Percentiles rank a stretch among this genome's conserved stretches.
These are phyloP conservation scores for Channa maculata DNA, from an alignment of 2,113 vertebrate species.

Conservation along the genomic window DNA sequence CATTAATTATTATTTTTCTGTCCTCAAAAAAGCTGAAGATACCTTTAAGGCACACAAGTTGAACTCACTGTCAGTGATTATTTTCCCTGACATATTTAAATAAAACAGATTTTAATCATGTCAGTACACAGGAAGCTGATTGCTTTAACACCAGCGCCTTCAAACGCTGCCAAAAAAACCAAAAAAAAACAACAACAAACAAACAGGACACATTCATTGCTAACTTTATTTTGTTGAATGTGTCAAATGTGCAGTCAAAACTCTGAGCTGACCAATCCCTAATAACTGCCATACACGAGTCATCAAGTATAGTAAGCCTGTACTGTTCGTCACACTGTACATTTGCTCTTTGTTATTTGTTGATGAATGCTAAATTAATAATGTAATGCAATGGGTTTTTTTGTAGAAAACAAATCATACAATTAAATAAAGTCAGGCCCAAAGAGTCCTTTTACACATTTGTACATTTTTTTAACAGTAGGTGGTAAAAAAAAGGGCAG, in stretches of 20 bases:
- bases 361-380: background rate
- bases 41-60: slow-evolving; percentile 86
- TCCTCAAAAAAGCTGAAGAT: slow-evolving; percentile 83
- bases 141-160: slow-evolving; percentile 92
- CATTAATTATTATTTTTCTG: slow-evolving; percentile 90
- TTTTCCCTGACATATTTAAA: slow-evolving; percentile 88
- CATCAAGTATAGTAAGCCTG: no score
- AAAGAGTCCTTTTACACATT: background rate
- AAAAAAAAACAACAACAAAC: no score
- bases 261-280: no score
- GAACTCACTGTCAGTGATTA: slow-evolving; percentile 90
- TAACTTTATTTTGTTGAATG: background rate
- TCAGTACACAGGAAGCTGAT: slow-evolving; percentile 88
- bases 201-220: slow-evolving; percentile 30
- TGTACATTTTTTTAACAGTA: background rate
- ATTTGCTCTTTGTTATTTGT: no score
- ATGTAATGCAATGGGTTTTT: background rate
- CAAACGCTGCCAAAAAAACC: slow-evolving; percentile 75
- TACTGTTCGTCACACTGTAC: no score
- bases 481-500: no score
- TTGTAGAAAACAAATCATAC: background rate
- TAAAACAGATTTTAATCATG: slow-evolving; percentile 96
- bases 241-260: background rate
- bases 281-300: no score
- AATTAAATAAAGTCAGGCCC: no score